Evolutionary conservation across 2,888 invertebrate species (phyloP), one percentile per base, ranked within the genome.

Genomic region (Serrognathus titanus): DNA sequence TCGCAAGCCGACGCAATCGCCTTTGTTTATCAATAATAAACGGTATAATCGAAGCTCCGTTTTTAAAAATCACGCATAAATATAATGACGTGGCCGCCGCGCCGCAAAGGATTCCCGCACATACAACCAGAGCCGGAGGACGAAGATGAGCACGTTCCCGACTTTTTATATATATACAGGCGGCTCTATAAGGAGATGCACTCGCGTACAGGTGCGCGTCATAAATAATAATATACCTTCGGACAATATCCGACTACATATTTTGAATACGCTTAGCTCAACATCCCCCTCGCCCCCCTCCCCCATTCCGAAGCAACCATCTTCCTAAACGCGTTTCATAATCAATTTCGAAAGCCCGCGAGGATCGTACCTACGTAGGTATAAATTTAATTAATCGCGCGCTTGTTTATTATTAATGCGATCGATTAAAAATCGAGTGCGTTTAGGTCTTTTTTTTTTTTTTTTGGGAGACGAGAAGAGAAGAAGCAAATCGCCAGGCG

Each of bases 231-330:
- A 43, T 11, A 43, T 11, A 43, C 43, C 10, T 43, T 43, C 43
- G 43, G 43, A 43, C 43, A 43, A 43, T 43, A 43, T 43, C 43
- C 43, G 43, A 43, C 43, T 43, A 11, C 43, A 43, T 43, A 43
- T 43, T 43, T 43, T 43, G 43, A 43, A 43, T 43, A 43, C 43
- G 13, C 43, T 13, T 16, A 10, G 43, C 20, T 8, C 43, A 43
- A n/a, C n/a, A 39, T 3, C 39, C 11, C 39, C 16, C 24, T n/a
- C 20, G 20, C 4, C 20, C 24, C 24, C 24, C 6, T 6, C 16
- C 16, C 16, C 16, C 16, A 16, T 2, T 16, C 16, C 2, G n/a
- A n/a, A n/a, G n/a, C n/a, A n/a, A n/a, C n/a, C 16, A 16, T 31
- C 7, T 3, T 3, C 7, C 24, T 31, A 31, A 31, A 31, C 24